Base-by-base conservation (phyloP, 2,797 vertebrate species). In the Pithecia hirsuta region DNA sequence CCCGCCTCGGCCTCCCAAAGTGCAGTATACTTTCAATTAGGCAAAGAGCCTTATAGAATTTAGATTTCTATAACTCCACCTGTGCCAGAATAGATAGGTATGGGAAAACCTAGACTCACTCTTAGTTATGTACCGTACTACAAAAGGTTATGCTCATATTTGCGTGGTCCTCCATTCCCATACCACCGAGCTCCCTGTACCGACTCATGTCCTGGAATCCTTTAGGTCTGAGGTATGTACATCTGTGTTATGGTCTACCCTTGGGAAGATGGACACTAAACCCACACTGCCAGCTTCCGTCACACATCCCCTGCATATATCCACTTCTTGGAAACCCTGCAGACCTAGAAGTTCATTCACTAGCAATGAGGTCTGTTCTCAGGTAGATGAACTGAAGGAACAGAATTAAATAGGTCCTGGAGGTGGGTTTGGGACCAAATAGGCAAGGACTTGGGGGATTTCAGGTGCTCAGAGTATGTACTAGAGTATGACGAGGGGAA, bases 181-280 rank as follows among this genome's bases (percentile, higher is more conserved):
- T 8, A 84, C 7, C 20, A 81, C 28, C 10, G 59, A 36, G 4
- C 50, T 90, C 30, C 33, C 30, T 17, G 1, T 22, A 13, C 1
- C 30, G 5, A 67, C 13, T 36, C 26, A 70, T 4, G 33, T 4
- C 86, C 30, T 61, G 28, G 22, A 33, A 17, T 8, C 24, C 2
- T 74, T 64, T 26, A 41, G 28, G 5, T 2, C 5, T 10, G 6
- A n/a, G 3, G 2, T 19, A 0, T 50, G 9, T 7, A 76, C 30
- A 41, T 0, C 7, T 44, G 1, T 41, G 11, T 7, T 41, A 4
- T 33, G 12, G 12, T 39, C 2, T 57, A 4, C 36, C 50, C 5
- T 24, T 4, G 12, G 44, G 20, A 85, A 94, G 74, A 55, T 7
- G 15, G 4, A 82, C 22, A 30, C 4, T 4, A 13, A 72, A 28